Percentiles rank a stretch among this genome's conserved stretches.
Conservation (phyloP, 1,140 invertebrate species). For the Temnothorax nylanderi region DNA sequence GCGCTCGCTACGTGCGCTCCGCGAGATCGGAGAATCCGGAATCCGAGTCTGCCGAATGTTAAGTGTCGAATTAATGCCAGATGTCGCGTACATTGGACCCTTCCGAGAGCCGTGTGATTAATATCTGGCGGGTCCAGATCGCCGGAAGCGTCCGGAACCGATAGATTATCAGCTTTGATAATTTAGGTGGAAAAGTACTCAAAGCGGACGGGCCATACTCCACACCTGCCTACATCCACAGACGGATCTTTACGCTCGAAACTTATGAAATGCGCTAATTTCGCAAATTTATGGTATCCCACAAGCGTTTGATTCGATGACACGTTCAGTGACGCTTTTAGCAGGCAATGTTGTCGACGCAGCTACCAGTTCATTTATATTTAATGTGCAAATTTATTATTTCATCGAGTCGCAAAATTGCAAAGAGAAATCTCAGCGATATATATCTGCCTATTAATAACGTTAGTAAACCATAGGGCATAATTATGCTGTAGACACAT, state of each 20-base stretch:
- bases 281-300: neutral
- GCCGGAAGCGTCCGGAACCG: neutral
- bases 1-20: constrained; percentile 10
- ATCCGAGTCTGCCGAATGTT: constrained; percentile 59
- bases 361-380: neutral
- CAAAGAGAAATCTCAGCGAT: constrained; percentile 14
- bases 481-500: neutral
- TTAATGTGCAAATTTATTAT: constrained; percentile 12
- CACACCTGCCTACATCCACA: neutral
- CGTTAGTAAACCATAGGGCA: neutral
- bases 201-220: neutral
- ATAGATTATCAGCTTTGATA: constrained; percentile 30
- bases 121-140: constrained; percentile 5
- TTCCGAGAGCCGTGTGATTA: constrained; percentile 24
- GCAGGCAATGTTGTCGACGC: neutral
- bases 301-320: neutral
- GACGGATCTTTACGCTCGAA: neutral
- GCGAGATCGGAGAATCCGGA: constrained; percentile 11
- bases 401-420: neutral
- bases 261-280: neutral
- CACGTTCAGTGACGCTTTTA: neutral
- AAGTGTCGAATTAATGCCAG: constrained; percentile 70
- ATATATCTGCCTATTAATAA: neutral
- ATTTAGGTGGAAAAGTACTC: constrained; percentile 16
- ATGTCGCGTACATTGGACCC: constrained; percentile 55